Evolutionary conservation across 1,140 invertebrate genomes (phyloP), one percentile per base, ranked within the genome.

Genomic region (Drosophila leontia): DNA sequence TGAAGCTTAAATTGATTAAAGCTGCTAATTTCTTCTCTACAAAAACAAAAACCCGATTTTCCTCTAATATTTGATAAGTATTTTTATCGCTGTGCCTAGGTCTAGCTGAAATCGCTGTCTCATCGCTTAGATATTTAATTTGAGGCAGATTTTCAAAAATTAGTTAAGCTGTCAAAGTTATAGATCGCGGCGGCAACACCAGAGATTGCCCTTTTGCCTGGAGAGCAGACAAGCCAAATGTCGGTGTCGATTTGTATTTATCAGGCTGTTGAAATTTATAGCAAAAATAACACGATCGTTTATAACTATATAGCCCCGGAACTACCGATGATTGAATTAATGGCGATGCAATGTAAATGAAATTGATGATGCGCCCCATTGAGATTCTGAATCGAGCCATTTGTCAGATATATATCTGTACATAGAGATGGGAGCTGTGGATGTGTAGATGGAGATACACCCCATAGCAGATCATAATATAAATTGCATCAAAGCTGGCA

Each of bases 131-230:
- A 45, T 50, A 68, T 72, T 65, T 65, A 60, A 59, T 64, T 59
- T 58, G 64, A 56, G 7, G 41, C 13, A 53, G 61, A 76, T 78
- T 62, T 80, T 45, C 3, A 26, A 79, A 70, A 70, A 84, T 79
- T 84, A 79, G 75, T 82, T 76, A 64, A 78, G 76, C 87, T 86
- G 86, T 91, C 82, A 83, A 67, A 75, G 71, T 74, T 83, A 86
- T 78, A 86, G 80, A 91, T 91, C 80, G 86, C 75, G 67, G 86
- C 82, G 80, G 72, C 88, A 83, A 7, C 72, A 34, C 34, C 64
- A 32, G 29, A n/a, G 58, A 50, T 75, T 87, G 83, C 75, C 83
- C 65, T 86, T 80, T 82, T 79, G 47, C 34, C 75, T 17, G n/a
- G 34, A 19, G 29, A 32, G 32, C 13, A n/a, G 53, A 26, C 19